Conservation (phyloP, 2,888 invertebrate genomes). For the Rotaria socialis region DNA sequence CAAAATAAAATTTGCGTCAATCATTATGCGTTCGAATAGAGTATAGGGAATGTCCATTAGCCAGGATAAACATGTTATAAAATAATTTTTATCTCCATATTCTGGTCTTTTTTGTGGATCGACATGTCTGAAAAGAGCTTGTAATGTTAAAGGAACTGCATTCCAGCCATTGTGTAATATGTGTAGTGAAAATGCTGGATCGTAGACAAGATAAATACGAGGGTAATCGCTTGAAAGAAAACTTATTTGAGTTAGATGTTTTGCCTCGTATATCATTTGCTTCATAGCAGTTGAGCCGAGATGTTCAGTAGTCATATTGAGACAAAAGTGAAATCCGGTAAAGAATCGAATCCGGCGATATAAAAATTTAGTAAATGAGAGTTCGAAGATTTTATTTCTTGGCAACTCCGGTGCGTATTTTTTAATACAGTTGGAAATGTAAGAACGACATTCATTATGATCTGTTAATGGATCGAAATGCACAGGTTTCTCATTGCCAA, state of each 20-base stretch:
- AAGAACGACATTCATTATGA: background rate
- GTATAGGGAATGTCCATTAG: background rate
- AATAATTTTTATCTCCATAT: background rate
- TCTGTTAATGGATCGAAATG: background rate
- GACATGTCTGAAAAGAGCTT: background rate
- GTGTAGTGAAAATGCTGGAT: background rate
- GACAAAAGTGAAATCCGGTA: background rate
- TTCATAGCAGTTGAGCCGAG: background rate
- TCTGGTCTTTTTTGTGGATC: background rate
- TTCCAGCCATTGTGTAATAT: background rate
- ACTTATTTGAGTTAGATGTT: background rate
- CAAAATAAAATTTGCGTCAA: background rate
- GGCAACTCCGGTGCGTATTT: background rate
- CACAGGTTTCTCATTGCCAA: background rate
- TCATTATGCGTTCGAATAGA: background rate
- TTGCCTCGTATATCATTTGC: background rate
- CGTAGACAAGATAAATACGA: background rate
- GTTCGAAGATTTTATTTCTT: background rate
- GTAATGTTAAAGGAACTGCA: background rate
- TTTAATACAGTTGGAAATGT: background rate
- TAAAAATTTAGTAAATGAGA: background rate
- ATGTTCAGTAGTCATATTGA: background rate
- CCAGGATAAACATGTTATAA: background rate
- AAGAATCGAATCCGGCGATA: background rate
- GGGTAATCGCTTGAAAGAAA: background rate